Evolutionary conservation across 2,797 vertebrate genomes (phyloP).

Genomic region (Pseudotriccus pelzelni): DNA sequence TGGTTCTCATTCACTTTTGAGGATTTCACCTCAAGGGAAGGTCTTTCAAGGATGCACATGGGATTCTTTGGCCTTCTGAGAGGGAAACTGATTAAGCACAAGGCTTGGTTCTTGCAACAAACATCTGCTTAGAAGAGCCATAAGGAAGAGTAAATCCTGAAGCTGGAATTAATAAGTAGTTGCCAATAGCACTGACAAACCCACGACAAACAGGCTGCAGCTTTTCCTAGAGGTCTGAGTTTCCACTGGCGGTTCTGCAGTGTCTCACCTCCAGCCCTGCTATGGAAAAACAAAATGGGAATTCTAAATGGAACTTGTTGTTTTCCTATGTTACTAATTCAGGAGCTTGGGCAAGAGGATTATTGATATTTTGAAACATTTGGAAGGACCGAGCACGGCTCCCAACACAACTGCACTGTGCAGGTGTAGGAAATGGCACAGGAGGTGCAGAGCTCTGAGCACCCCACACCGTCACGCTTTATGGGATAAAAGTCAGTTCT

Average conservation of each 20-base stretch:
- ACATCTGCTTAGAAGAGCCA: background rate
- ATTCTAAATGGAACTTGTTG: background rate
- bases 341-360: background rate
- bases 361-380: background rate
- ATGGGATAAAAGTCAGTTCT: background rate
- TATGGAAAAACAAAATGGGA: background rate
- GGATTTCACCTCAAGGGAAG: conserved; percentile 7
- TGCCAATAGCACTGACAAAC: background rate
- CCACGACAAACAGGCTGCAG: background rate
- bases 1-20: background rate
- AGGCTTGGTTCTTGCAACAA: background rate
- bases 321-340: background rate
- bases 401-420: background rate
- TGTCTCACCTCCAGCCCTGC: background rate
- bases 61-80: background rate
- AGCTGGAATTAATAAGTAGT: background rate
- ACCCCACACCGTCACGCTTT: rapidly evolving
- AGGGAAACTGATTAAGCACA: background rate
- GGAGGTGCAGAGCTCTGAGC: background rate
- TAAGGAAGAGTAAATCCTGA: background rate
- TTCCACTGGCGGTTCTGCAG: background rate
- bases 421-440: background rate
- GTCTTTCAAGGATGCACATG: background rate
- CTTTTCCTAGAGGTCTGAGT: background rate
- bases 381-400: background rate